These are phyloP conservation scores for Brachyistius frenatus DNA, from an alignment of 2,113 vertebrate species.

Conservation along the genomic window DNA sequence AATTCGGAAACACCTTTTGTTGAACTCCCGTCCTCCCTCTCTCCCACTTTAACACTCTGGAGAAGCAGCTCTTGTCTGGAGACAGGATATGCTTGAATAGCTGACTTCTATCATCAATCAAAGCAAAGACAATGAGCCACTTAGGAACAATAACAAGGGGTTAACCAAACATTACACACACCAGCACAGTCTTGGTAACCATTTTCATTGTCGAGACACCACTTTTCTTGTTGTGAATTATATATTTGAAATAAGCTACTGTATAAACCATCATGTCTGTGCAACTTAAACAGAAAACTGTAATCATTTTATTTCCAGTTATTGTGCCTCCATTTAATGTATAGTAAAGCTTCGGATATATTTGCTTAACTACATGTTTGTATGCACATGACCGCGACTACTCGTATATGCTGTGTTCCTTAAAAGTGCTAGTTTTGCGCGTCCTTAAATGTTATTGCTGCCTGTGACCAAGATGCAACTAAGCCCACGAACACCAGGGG, in stretches of 20 bases:
- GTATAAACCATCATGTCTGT: not conserved
- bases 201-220: constrained; percentile 8
- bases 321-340: not conserved
- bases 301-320: not conserved
- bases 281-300: not conserved
- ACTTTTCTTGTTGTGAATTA: constrained; percentile 28
- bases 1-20: not conserved
- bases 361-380: not conserved
- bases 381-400: too few species aligned
- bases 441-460: too few species aligned
- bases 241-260: constrained; percentile 17
- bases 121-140: constrained; percentile 66
- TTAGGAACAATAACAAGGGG: constrained; percentile 58
- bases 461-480: too few species aligned
- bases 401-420: too few species aligned
- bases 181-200: not conserved
- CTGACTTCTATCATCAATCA: constrained; percentile 69
- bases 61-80: constrained; percentile 14
- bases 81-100: constrained; percentile 71
- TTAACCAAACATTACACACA: constrained; percentile 49
- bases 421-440: too few species aligned
- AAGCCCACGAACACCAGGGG: too few species aligned
- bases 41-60: constrained; percentile 3
- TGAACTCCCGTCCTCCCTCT: not conserved
- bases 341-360: not conserved